Evolutionary conservation across 1,140 invertebrate species (phyloP), one percentile per base, ranked within the genome.

Genomic region (Thaumetopoea pityocampa): DNA sequence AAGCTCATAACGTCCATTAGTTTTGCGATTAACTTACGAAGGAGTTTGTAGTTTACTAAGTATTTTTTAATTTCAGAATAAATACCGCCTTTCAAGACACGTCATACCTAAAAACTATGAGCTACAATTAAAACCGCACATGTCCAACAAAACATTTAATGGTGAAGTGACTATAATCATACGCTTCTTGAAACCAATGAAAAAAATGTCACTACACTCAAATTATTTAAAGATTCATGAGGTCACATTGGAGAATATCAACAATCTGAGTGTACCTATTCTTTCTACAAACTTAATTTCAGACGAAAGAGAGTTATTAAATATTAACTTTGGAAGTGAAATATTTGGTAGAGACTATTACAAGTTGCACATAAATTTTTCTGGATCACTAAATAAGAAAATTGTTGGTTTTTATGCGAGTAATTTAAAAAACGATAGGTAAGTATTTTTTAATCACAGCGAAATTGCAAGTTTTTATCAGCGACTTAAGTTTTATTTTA

Each of bases 341-440:
- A 37, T 80, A 20, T n/a, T n/a, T n/a, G 8, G 10, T 8, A 27
- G 27, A 38, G 55, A 43, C 15, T 14, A 34, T n/a, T 72, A 70
- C 36, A 16, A 46, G 2, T 18, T 86, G 5, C 19, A 40, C 12
- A 61, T 86, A 20, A 9, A 33, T 2, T 85, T 80, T 44, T 36
- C 48, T 12, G 84, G 84, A 46, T 66, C 28, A 19, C 22, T 86
- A 24, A 65, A 73, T 41, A 63, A 55, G 6, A 67, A 67, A 46
- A 66, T 81, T 16, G 62, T 86, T 30, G 79, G 79, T 36, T 67
- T 85, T 35, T 86, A 86, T 50, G 43, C 52, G 11, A 86, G 84
- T 46, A 63, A 49, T 5, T 47, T 82, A 8, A 66, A 66, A 37
- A 69, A 64, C 42, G 63, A 64, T 26, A 44, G 51, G 84, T 86